Percentiles rank a stretch among this genome's conserved stretches.
These are phyloP conservation scores for Callinectes sapidus DNA, from an alignment of 2,888 invertebrate species.

Conservation along the genomic window DNA sequence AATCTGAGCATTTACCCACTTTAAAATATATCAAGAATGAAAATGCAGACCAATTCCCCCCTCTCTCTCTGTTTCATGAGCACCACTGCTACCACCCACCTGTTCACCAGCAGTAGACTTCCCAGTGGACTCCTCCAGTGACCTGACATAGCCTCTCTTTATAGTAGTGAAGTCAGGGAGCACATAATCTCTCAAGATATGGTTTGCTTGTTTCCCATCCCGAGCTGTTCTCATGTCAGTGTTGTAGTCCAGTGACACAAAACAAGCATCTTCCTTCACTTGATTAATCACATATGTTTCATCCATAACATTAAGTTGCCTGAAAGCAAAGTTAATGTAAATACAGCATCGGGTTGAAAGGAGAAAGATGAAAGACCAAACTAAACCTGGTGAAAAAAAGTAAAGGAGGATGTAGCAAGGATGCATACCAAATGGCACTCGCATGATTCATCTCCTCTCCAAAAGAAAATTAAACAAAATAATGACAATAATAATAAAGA, in stretches of 20 bases:
- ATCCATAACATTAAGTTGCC: slow-evolving; percentile 97
- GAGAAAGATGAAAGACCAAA: too few relatives aligned
- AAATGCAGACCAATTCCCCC: too few relatives aligned
- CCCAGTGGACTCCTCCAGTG: slow-evolving; percentile 77
- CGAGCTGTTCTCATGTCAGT: slow-evolving; percentile 85
- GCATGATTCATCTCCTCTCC: background rate
- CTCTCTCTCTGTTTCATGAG: too few relatives aligned
- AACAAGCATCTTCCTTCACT: slow-evolving; percentile 95
- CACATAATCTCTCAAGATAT: slow-evolving; percentile 91
- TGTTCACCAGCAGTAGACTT: slow-evolving; percentile 76
- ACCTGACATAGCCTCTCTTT: slow-evolving; percentile 84
- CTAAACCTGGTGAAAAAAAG: too few relatives aligned
- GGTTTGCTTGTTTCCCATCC: slow-evolving; percentile 79
- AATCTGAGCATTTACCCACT: too few relatives aligned
- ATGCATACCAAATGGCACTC: background rate
- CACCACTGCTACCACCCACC: slow-evolving; percentile 45
- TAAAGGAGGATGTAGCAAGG: background rate
- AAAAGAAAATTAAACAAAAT: background rate
- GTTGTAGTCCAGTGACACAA: slow-evolving; percentile 89
- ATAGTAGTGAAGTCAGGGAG: slow-evolving; percentile 96
- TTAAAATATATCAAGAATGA: too few relatives aligned
- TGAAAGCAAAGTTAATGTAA: slow-evolving; percentile 31
- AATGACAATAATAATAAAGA: background rate
- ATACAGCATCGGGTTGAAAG: background rate
- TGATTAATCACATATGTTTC: slow-evolving; percentile 96